These are phyloP conservation scores for Pelecanoides urinatrix DNA, from an alignment of 2,113 vertebrate species.

Conservation along the genomic window DNA sequence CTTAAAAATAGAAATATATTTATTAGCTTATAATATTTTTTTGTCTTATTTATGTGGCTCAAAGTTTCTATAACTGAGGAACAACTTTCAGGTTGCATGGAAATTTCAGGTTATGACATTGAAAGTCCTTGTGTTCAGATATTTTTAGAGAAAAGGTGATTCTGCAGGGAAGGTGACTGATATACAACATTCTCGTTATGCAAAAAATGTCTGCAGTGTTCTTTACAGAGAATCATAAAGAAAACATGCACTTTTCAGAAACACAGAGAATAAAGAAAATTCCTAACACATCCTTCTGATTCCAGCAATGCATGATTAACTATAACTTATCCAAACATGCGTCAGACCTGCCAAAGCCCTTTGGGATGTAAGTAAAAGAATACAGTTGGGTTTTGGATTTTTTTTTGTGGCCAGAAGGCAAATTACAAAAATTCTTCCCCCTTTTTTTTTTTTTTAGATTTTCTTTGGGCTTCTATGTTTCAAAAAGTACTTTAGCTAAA, in stretches of 20 bases:
- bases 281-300: background rate
- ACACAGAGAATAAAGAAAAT: background rate
- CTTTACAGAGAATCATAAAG: background rate
- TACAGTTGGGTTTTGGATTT: rapidly evolving
- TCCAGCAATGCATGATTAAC: too few species aligned
- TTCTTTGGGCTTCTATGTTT: background rate
- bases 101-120: background rate
- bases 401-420: background rate
- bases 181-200: background rate
- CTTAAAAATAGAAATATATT: background rate
- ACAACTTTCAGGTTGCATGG: background rate
- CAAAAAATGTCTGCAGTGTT: background rate
- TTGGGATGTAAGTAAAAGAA: background rate
- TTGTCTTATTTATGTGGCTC: background rate
- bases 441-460: background rate
- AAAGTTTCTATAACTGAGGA: background rate
- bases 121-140: background rate
- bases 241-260: background rate
- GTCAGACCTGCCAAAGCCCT: background rate
- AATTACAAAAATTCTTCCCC: background rate
- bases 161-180: background rate
- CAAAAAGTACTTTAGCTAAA: background rate
- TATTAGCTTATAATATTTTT: background rate
- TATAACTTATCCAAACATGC: background rate
- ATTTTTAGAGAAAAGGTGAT: background rate